Percentiles rank a stretch among this genome's conserved stretches.
phyloP scores from a whole-genome alignment of 2,113 vertebrate genomes.

The Zosterops hypoxanthus region DNA sequence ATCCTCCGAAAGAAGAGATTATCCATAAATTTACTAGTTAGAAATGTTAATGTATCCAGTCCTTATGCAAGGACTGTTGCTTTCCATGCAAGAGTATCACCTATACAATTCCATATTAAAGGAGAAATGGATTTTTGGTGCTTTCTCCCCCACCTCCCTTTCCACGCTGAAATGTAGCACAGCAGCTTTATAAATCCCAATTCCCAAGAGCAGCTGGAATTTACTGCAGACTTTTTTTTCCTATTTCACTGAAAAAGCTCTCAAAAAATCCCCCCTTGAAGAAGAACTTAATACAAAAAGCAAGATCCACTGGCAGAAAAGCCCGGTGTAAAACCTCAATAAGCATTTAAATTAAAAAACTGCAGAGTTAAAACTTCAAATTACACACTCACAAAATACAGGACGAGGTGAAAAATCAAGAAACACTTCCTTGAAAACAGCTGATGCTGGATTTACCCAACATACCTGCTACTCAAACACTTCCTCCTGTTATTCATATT shows the following conservation, averaged over 20 bases:
- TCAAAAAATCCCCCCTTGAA: not conserved
- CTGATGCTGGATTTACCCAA: not conserved
- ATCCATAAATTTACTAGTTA: slow-evolving; percentile 59
- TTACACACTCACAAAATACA: not conserved
- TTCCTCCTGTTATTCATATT: slow-evolving; percentile 1
- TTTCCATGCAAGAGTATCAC: not conserved
- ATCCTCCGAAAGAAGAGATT: slow-evolving; percentile 56
- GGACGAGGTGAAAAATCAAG: not conserved
- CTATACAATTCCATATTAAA: not conserved
- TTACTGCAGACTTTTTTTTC: not conserved
- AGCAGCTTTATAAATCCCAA: not conserved
- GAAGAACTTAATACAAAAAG: not conserved
- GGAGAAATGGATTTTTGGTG: not conserved
- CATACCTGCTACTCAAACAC: not conserved
- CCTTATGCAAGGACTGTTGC: not conserved
- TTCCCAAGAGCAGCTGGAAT: not conserved
- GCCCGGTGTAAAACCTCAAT: not conserved
- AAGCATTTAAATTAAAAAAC: not conserved
- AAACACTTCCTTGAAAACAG: not conserved
- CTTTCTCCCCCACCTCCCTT: not conserved
- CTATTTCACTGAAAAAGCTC: not conserved
- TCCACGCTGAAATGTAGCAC: not conserved
- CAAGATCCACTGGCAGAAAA: not conserved
- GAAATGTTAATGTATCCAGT: slow-evolving; percentile 39
- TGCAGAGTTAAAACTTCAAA: not conserved